Percentiles rank a stretch among this genome's conserved stretches.
These are phyloP conservation scores for Forbesichthys agassizii DNA, from an alignment of 2,113 vertebrate genomes.

Conservation along the genomic window DNA sequence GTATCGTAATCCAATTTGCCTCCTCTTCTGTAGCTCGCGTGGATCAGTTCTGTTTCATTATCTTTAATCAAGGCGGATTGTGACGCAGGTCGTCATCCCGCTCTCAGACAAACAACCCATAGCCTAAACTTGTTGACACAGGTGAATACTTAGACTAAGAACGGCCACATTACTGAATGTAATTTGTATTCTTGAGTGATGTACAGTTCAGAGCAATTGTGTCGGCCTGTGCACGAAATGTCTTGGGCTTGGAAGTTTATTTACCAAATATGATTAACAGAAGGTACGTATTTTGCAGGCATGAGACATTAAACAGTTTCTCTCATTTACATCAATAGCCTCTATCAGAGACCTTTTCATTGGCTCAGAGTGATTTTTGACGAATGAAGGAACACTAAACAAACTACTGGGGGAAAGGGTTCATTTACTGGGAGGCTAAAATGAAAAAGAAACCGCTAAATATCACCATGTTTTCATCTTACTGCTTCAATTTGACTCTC, in stretches of 20 bases:
- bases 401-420: conserved; percentile 37
- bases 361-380: conserved; percentile 45
- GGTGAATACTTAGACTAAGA: conserved; percentile 40
- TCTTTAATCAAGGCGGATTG: conserved; percentile 65
- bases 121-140: conserved; percentile 56
- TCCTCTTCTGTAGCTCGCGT: conserved; percentile 53
- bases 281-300: conserved; percentile 39
- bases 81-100: conserved; percentile 46
- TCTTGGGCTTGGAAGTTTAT: conserved; percentile 27
- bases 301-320: conserved; percentile 38
- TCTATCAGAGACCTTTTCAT: conserved; percentile 35
- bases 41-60: conserved; percentile 60
- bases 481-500: conserved; percentile 30
- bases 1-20: conserved; percentile 59
- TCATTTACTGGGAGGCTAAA: conserved; percentile 34
- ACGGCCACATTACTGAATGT: conserved; percentile 53
- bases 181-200: conserved; percentile 56
- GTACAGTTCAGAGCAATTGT: conserved; percentile 37
- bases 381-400: conserved; percentile 33
- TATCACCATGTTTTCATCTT: conserved; percentile 43
- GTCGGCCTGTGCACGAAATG: conserved; percentile 31
- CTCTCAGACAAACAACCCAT: conserved; percentile 1
- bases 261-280: conserved; percentile 49
- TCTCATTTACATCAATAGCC: conserved; percentile 18
- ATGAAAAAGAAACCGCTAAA: conserved; percentile 48